Evolutionary conservation across 2,113 vertebrate species (phyloP).

Genomic region (Bagarius yarrelli): DNA sequence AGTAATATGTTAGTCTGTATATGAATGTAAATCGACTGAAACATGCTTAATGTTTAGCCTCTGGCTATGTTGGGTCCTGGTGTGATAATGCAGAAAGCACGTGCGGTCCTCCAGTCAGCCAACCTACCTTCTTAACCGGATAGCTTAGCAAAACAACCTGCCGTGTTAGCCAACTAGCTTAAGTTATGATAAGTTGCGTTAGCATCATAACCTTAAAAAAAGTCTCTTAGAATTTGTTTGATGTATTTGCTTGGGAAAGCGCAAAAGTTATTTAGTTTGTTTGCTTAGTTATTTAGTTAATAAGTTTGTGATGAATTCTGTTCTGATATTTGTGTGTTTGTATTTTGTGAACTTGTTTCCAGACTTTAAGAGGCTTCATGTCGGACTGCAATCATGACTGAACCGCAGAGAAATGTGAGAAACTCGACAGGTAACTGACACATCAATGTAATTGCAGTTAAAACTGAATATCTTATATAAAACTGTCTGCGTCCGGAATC

Average conservation of each 20-base stretch:
- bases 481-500: too few species aligned
- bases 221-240: too few species aligned
- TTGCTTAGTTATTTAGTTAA: background rate
- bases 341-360: background rate
- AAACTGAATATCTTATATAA: too few species aligned
- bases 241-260: background rate
- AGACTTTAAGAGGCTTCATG: background rate
- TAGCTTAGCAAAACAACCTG: background rate
- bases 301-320: background rate
- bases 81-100: background rate
- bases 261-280: background rate
- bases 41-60: background rate
- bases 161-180: background rate
- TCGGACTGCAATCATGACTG: conserved; percentile 40
- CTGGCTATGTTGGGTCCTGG: background rate
- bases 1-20: too few species aligned
- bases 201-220: background rate
- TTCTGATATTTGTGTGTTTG: conserved; percentile 9
- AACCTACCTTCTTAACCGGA: background rate
- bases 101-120: background rate
- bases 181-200: background rate
- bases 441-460: background rate
- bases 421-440: conserved; percentile 40
- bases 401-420: conserved; percentile 34
- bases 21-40: background rate